Base-by-base conservation (phyloP, 2,113 vertebrate genomes). In the Crypturellus undulatus region DNA sequence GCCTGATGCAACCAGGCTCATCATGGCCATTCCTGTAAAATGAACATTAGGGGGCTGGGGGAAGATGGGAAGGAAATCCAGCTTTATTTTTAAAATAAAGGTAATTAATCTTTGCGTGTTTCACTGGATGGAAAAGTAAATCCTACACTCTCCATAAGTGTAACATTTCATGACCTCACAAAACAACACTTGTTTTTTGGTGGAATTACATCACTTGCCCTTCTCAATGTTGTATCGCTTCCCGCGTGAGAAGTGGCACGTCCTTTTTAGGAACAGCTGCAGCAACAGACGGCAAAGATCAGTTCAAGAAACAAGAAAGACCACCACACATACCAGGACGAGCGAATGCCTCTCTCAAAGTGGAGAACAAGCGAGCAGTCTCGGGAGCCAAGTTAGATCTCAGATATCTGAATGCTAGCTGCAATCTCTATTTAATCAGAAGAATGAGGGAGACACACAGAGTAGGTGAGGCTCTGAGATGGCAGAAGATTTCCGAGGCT, bases 1-100 rank as follows among this genome's bases (percentile, higher is more conserved):
- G 88, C 95, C 92, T 89, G 91, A 86, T 84, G 96, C 93, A 83
- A 97, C 64, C 59, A 45, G 94, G 84, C 67, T 81, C 95, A 94
- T 96, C 76, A 82, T 12, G 40, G 96, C 32, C 22, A 25, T 64
- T 95, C 94, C 88, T 59, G 19, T 52, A 96, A 91, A 95, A 95
- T 51, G 38, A 62, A 32, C 78, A 95, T 52, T 47, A 77, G 82
- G 85, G 90, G n/a, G 43, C 15, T 34, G 6, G 70, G 9, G 38
- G 26, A 10, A 25, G 10, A 3, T 2, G 1, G 17, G 47, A 38
- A 16, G 10, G 89, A n/a, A 90, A 90, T 73, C 30, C 34, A n/a
- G 30, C 76, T 36, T 89, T 59, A 7, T 91, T 89, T 93, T 90
- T 92, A 40, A 82, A 93, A 76, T 34, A 16, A 92, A 62, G 32